Conservation (phyloP, 1,140 invertebrate genomes). For the Dryas iulia region DNA sequence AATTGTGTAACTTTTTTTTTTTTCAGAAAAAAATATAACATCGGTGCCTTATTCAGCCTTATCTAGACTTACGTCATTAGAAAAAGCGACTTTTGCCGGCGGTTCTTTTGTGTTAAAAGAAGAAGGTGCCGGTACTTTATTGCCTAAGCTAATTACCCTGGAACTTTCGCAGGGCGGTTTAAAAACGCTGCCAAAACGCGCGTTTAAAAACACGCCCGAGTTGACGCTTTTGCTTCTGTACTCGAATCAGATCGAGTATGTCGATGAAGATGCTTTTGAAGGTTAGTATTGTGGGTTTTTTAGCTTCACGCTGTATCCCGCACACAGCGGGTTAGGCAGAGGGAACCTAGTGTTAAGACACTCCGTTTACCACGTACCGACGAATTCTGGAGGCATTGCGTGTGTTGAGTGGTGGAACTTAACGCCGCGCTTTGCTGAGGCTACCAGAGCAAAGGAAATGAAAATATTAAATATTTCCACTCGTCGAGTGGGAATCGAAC, state of each 20-base stretch:
- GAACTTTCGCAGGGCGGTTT: constrained; percentile 9
- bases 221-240: constrained; percentile 8
- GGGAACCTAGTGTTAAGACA: no score
- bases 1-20: constrained; percentile 1
- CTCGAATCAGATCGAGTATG: constrained; percentile 8
- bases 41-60: constrained; percentile 7
- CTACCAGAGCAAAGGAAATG: no score
- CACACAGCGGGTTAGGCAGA: no score
- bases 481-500: no score
- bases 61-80: neutral
- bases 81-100: constrained; percentile 1
- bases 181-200: neutral
- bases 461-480: no score
- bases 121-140: neutral
- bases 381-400: no score
- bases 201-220: constrained; percentile 1
- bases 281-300: no score
- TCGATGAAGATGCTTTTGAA: constrained; percentile 13
- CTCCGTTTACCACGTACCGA: no score
- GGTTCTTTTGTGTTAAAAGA: neutral
- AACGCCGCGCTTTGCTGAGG: no score
- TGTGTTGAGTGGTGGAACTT: no score
- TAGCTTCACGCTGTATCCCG: no score
- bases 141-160: neutral
- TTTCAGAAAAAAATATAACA: constrained; percentile 8